Base-by-base conservation (phyloP, 2,888 invertebrate genomes). In the Auanema freiburgensis region DNA sequence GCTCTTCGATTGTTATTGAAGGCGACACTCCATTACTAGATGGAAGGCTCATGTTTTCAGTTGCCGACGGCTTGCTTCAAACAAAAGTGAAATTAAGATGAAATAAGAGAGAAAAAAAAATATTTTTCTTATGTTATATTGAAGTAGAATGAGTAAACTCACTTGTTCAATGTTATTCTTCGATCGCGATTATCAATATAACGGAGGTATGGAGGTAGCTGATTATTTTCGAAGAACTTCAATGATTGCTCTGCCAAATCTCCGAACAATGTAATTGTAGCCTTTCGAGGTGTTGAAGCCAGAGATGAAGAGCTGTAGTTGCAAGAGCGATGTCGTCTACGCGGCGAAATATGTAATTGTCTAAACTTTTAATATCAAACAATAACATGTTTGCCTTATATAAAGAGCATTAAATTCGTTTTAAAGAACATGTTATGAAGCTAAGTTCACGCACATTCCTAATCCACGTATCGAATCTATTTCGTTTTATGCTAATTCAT, bases 321-420 rank as follows among this genome's bases (percentile, higher is more conserved):
- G 46, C 66, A 71, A 10, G 68, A 68, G 8, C 66, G 67, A 65
- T 68, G 68, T 1, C 71, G 64, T 40, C 71, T 65, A 57, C 69
- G 54, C 52, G 60, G 60, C 6, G 65, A 49, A 2, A 59, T 59
- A 40, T 53, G 63, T 1, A 50, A 43, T 10, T 46, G 18, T 55
- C 60, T 60, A 33, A 53, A 53, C 33, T 33, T 33, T 33, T 33
- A 3, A 33, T 8, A 33, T 33, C 33, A 33, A 33, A 33, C 33
- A 33, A 33, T 5, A 33, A 33, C 33, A 33, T 33, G 33, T 33
- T 33, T 33, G 33, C 33, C 33, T 33, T 33, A 33, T 33, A 33
- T n/a, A n/a, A n/a, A n/a, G n/a, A n/a, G n/a, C n/a, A n/a, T n/a
- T n/a, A n/a, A n/a, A n/a, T n/a, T n/a, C n/a, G n/a, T n/a, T n/a